Base-by-base conservation (phyloP, 2,113 vertebrate species). In the Tyrannus savana region DNA sequence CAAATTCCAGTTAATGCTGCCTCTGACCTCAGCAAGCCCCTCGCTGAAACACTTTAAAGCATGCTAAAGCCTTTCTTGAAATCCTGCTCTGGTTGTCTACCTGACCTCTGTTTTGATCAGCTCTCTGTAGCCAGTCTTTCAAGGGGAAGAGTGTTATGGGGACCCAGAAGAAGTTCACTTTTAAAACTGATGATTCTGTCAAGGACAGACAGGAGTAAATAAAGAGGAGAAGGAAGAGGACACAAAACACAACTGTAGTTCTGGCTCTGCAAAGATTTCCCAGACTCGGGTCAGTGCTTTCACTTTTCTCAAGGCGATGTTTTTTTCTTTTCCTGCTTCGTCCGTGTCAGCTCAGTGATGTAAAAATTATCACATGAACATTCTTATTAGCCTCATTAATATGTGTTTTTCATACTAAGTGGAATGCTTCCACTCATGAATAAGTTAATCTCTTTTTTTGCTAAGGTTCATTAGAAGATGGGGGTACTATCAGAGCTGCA, bases 1-100 rank as follows among this genome's bases (percentile, higher is more conserved):
- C 64, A 95, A 96, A 97, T 97, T 95, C 96, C 94, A 92, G 92
- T 96, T 96, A 97, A 97, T 97, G 79, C 90, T 88, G 56, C 49
- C 52, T 90, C 92, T 96, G 93, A 97, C 96, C 94, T 74, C 56
- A 72, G 87, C 84, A 86, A 93, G 79, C 87, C 79, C 82, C 83
- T 90, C 14, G 9, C 75, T 78, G 79, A 67, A 93, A 86, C 52
- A 78, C 87, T 96, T 96, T 96, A 95, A 96, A 96, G 93, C 68
- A 49, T 55, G 37, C 49, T 94, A 96, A 94, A 95, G 90, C 94
- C 76, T 95, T 71, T n/a, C 63, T 71, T 90, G 90, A 96, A 96
- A 96, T 94, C 95, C 88, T 93, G 39, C 59, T 81, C 82, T 90
- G 60, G 82, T 94, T 94, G 78, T 77, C 79, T 96, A 81, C 90